Base-by-base conservation (phyloP, 2,888 invertebrate species). In the Eilema sororculum region DNA sequence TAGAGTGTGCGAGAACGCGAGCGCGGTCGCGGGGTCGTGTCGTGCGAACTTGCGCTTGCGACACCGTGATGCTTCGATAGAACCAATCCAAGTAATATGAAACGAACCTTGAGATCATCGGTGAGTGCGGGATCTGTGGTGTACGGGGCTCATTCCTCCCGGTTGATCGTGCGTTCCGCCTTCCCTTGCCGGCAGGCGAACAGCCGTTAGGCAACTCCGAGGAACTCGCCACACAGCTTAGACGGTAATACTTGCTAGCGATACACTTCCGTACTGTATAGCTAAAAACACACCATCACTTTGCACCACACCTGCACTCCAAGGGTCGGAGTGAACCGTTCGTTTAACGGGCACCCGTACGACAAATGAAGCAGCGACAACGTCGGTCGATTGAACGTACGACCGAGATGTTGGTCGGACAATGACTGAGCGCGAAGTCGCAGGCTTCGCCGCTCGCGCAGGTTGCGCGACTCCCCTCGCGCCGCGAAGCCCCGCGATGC, bases 91-190 rank as follows among this genome's bases (percentile, higher is more conserved):
- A 82, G 78, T 82, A 80, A 85, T 82, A 86, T 88, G 85, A 77
- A 52, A 84, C 93, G 89, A 92, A 95, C 95, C 95, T 95, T 93
- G 95, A 95, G 95, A 95, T 95, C 95, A 95, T 95, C 95, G 95
- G 94, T 94, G 92, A 93, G 93, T 93, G 91, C 90, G 88, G 89
- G 90, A 92, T 83, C 89, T 89, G 90, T 93, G 90, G 89, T 93
- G 89, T 90, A 89, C 94, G 92, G 94, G 94, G 94, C 94, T 95
- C 95, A 95, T 95, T 94, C 94, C 95, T 95, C 95, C 95, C 95
- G 93, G 91, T 91, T 84, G 86, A 89, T 89, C 28, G 28, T n/a
- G 89, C 88, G 87, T 86, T 90, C 86, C 93, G 93, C 94, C 93
- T 91, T 94, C 91, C 93, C 93, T 93, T 92, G 92, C 92, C 87